These are phyloP conservation scores for Apocheima hispidaria DNA, from an alignment of 2,888 invertebrate species.

Conservation along the genomic window DNA sequence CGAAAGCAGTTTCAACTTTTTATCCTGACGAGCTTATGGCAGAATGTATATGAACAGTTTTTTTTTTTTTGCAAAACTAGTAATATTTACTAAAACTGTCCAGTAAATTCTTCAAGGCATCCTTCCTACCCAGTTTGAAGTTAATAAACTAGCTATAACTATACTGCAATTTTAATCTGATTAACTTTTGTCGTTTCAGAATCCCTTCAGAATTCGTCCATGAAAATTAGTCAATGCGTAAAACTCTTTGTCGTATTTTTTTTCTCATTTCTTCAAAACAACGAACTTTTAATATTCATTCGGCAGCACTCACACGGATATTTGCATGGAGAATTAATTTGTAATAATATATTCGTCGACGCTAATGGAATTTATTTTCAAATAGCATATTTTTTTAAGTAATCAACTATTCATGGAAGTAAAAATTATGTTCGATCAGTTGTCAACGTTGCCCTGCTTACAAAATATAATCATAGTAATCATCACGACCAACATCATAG, in stretches of 20 bases:
- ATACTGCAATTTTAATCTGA: not conserved
- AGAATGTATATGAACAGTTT: no score
- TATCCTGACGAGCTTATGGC: conserved; percentile 24
- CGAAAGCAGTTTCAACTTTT: conserved; percentile 36
- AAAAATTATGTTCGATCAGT: conserved; percentile 5
- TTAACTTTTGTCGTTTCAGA: not conserved
- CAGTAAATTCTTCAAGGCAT: not conserved
- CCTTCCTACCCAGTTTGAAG: no score
- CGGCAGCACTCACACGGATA: conserved; percentile 14
- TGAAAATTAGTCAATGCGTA: not conserved
- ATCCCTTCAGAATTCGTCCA: not conserved
- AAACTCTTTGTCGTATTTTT: conserved; percentile 4
- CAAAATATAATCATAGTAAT: not conserved
- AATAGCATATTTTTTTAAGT: conserved; percentile 15
- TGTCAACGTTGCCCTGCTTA: no score
- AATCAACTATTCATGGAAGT: conserved; percentile 7
- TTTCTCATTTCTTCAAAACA: conserved; percentile 4
- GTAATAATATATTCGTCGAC: conserved; percentile 14
- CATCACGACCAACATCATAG: not conserved
- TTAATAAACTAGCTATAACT: not conserved
- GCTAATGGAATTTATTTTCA: conserved; percentile 26
- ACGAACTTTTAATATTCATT: conserved; percentile 19
- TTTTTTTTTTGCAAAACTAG: no score
- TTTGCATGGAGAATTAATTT: conserved; percentile 35
- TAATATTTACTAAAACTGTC: not conserved